Evolutionary conservation across 2,797 vertebrate species (phyloP).

Genomic region (Lithobates sylvaticus): DNA sequence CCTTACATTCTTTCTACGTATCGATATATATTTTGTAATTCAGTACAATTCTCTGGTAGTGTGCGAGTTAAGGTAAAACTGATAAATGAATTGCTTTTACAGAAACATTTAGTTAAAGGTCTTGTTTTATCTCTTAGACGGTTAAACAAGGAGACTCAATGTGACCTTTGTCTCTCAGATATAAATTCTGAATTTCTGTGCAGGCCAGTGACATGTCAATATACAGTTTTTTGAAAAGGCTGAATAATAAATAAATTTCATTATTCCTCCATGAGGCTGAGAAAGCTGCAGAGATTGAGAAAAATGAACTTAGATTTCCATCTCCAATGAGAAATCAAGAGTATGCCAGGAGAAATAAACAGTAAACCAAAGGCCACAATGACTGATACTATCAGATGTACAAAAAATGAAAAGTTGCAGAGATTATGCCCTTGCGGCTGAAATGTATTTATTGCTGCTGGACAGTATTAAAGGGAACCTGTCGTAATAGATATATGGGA

Average conservation of each 20-base stretch:
- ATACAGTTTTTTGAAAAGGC: slow-evolving; percentile 48
- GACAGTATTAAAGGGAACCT: slow-evolving; percentile 2
- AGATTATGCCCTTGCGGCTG: slow-evolving; percentile 40
- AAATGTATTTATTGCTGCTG: slow-evolving; percentile 46
- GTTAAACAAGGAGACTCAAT: slow-evolving; percentile 44
- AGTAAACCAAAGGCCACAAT: slow-evolving; percentile 45
- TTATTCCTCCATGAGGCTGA: slow-evolving; percentile 45
- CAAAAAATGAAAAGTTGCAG: slow-evolving; percentile 33
- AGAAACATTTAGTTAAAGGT: slow-evolving; percentile 54
- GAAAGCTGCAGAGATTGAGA: slow-evolving; percentile 44
- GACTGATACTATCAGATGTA: slow-evolving; percentile 45
- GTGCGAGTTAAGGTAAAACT: slow-evolving; percentile 13
- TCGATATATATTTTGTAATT: background rate
- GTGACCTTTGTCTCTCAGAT: slow-evolving; percentile 55
- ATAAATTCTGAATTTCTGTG: slow-evolving; percentile 48
- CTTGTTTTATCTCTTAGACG: slow-evolving; percentile 50
- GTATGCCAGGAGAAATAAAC: slow-evolving; percentile 57
- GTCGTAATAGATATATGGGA: background rate
- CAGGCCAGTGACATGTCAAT: slow-evolving; percentile 55
- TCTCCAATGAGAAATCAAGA: slow-evolving; percentile 45
- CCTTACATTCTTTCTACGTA: background rate
- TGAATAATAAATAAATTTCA: slow-evolving; percentile 60
- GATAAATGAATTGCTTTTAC: slow-evolving; percentile 35
- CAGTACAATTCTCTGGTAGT: background rate
- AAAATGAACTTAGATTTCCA: slow-evolving; percentile 43